Evolutionary conservation across 2,113 vertebrate species (phyloP).

Genomic region (Puntigrus tetrazona): DNA sequence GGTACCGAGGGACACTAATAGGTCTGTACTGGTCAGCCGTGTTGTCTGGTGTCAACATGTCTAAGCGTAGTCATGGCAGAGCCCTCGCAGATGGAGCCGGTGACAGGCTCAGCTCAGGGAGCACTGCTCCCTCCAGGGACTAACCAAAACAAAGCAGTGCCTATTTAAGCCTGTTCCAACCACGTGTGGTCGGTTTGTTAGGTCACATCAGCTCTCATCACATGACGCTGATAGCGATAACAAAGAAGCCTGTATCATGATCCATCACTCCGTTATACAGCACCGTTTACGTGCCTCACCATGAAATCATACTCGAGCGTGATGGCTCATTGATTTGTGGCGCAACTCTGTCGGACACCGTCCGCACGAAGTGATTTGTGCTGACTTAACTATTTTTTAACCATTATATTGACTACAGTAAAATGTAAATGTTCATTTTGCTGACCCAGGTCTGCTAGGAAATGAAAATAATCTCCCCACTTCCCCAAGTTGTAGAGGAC

Average conservation of each 20-base stretch:
- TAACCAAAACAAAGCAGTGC: slow-evolving; percentile 65
- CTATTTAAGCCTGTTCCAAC: slow-evolving; percentile 44
- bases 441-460: background rate
- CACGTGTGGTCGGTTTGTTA: slow-evolving; percentile 20
- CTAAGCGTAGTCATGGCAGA: background rate
- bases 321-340: background rate
- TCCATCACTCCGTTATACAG: background rate
- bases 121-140: slow-evolving; percentile 52
- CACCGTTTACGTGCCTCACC: background rate
- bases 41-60: background rate
- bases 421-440: background rate
- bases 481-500: background rate
- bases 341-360: background rate
- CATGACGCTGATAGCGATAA: background rate
- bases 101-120: slow-evolving; percentile 62
- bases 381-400: background rate
- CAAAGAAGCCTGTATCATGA: slow-evolving; percentile 8
- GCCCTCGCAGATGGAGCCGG: slow-evolving; percentile 44
- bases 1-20: background rate
- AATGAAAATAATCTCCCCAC: background rate
- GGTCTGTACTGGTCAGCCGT: background rate
- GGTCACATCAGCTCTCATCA: slow-evolving; percentile 24
- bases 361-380: too few relatives aligned
- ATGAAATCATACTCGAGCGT: slow-evolving; percentile 19
- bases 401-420: background rate